Evolutionary conservation across 2,888 invertebrate genomes (phyloP), one percentile per base, ranked within the genome.

Genomic region (Plebejus argus): DNA sequence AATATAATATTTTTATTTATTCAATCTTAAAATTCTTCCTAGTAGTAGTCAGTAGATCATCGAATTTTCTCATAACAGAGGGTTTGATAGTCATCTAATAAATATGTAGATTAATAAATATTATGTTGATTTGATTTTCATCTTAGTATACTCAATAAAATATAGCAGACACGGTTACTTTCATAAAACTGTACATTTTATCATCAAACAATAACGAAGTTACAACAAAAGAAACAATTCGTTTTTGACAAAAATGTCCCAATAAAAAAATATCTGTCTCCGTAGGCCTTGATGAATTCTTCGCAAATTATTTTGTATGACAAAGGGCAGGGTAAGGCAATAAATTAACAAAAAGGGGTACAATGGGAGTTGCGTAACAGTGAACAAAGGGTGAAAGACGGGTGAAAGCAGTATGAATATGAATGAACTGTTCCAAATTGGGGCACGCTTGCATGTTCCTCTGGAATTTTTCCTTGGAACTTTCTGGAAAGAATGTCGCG

Each of bases 361-460:
- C 82, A 82, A 81, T 81, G 86, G 82, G 86, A 84, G 87, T 91
- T 91, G 86, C 88, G 88, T 88, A 90, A 90, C 88, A 84, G 78
- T 80, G 87, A 85, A 90, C 89, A 91, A 92, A 91, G 91, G 91
- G 91, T 87, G 89, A 86, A 88, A 86, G 87, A 66, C 23, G 66
- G 66, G 66, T 66, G 66, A 66, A 66, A 66, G 85, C 84, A 82
- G 83, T 88, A 92, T 93, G 92, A 93, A 94, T 94, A 92, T 91
- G 91, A 93, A 94, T 92, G 87, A 88, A 83, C 89, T 86, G 88
- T 91, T 88, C 81, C 87, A 91, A 92, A 91, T 91, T 91, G 87
- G 89, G 87, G 85, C 88, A 86, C 79, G 79, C 53, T 79, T 80
- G 80, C 80, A 78, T 78, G 81, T 79, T 83, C 85, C 84, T 85